phyloP scores from a whole-genome alignment of 2,113 vertebrate species.

The Propithecus coquereli region DNA sequence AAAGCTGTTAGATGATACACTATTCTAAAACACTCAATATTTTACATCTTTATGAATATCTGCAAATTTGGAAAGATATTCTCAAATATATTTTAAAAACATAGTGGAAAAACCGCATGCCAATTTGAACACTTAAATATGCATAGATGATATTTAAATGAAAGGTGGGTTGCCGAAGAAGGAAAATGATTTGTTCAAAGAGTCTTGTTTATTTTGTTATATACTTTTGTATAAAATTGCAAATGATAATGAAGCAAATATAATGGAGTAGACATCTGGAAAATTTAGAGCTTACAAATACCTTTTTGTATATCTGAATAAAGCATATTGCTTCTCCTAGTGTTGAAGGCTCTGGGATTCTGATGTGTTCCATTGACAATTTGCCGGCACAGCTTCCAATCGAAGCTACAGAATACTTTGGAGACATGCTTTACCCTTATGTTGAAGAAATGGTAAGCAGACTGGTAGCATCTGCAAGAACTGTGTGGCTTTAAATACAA shows the following conservation, averaged over 20 bases:
- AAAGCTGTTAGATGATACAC: not conserved
- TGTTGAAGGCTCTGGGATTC: slow-evolving; percentile 94
- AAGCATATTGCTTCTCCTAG: slow-evolving; percentile 80
- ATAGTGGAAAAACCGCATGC: not conserved
- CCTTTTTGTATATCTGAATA: not conserved
- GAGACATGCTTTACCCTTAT: slow-evolving; percentile 95
- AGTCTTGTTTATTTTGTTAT: not conserved
- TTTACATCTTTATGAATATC: not conserved
- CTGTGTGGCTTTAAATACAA: slow-evolving; percentile 7
- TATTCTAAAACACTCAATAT: not conserved
- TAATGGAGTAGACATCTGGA: not conserved
- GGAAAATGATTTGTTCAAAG: not conserved
- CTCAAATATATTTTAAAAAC: not conserved
- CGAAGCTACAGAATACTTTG: slow-evolving; percentile 97
- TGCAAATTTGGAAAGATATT: not conserved
- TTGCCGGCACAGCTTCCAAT: slow-evolving; percentile 97
- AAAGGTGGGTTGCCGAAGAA: not conserved
- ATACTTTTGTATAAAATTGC: not conserved
- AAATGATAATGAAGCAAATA: not conserved
- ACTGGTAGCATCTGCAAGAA: not conserved
- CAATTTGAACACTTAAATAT: not conserved
- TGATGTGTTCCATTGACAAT: slow-evolving; percentile 99
- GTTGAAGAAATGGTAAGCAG: slow-evolving; percentile 97
- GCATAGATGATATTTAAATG: not conserved
- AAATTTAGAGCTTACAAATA: not conserved